Conservation (phyloP, 1,140 invertebrate genomes). For the Pseudobourletiella spinata region DNA sequence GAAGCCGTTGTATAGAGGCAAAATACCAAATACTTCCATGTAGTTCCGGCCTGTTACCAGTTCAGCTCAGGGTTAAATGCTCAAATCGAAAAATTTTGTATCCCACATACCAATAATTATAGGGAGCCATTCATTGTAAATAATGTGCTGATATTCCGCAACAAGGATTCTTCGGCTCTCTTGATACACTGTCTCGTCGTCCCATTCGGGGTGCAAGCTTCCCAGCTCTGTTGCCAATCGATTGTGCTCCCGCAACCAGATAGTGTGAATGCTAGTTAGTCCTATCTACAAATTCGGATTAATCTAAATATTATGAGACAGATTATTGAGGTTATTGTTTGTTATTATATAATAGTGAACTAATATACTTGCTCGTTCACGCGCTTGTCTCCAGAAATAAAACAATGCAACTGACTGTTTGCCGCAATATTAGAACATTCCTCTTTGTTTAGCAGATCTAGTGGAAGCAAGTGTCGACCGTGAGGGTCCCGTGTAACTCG, state of each 20-base stretch:
- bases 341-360: too few species aligned
- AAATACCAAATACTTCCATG: constrained; percentile 30
- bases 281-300: constrained; percentile 41
- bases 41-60: constrained; percentile 16
- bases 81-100: neutral
- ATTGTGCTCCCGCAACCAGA: constrained; percentile 49
- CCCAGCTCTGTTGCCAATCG: constrained; percentile 43
- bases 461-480: constrained; percentile 18
- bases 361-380: constrained; percentile 35
- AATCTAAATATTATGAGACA: too few species aligned
- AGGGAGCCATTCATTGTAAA: constrained; percentile 58
- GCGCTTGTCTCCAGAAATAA: constrained; percentile 31
- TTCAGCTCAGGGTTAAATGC: neutral
- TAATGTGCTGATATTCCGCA: constrained; percentile 53
- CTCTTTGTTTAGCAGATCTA: constrained; percentile 18
- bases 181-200: constrained; percentile 48
- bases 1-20: constrained; percentile 43
- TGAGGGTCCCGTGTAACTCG: constrained; percentile 10
- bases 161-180: constrained; percentile 45
- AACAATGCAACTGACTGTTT: constrained; percentile 16
- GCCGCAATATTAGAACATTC: constrained; percentile 8
- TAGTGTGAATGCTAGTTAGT: constrained; percentile 49
- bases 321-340: too few species aligned
- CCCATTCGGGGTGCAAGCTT: constrained; percentile 43
- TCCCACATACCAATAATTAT: constrained; percentile 46